Evolutionary conservation across 2,797 vertebrate genomes (phyloP), one percentile per base, ranked within the genome.

Genomic region (Fundulus diaphanus): DNA sequence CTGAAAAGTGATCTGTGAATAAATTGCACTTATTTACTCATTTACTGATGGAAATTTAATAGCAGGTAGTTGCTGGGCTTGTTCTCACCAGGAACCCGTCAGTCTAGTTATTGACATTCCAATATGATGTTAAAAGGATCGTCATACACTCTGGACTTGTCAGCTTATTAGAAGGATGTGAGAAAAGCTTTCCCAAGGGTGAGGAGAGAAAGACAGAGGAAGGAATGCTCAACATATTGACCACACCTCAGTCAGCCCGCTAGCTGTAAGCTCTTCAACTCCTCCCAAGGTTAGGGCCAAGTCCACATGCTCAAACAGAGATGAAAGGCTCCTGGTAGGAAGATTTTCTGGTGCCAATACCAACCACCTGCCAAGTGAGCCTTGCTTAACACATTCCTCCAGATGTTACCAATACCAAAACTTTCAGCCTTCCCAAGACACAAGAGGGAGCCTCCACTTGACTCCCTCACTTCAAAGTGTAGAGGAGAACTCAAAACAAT

Each of bases 241-340:
- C 87, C 89, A 88, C 92, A 77, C 92, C 92, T 86, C 73, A 5
- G 79, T 81, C 80, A 69, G 89, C 80, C 82, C 37, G 81, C 86
- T 87, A 89, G 89, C 87, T 35, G 57, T 1, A 66, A 56, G 82
- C 85, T 86, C 87, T 77, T 56, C 33, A 61, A 73, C 90, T 90
- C 89, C 90, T 89, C 88, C 89, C 89, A 73, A 87, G 85, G 87
- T 88, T 75, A 65, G 88, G 82, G 85, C 89, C 65, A 24, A 74
- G 80, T 90, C 89, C 90, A 93, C 92, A 92, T 92, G 90, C 92
- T 92, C 90, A 82, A 87, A 87, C 90, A 66, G 85, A 94, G 92
- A 94, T 93, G 90, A 93, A 93, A 93, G 92, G 86, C 81, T 66
- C 80, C 90, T 77, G 84, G 89, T 88, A 89, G 89, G 91, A 87